Conservation (phyloP, 2,888 invertebrate species). For the Acanthosepion lycidas region DNA sequence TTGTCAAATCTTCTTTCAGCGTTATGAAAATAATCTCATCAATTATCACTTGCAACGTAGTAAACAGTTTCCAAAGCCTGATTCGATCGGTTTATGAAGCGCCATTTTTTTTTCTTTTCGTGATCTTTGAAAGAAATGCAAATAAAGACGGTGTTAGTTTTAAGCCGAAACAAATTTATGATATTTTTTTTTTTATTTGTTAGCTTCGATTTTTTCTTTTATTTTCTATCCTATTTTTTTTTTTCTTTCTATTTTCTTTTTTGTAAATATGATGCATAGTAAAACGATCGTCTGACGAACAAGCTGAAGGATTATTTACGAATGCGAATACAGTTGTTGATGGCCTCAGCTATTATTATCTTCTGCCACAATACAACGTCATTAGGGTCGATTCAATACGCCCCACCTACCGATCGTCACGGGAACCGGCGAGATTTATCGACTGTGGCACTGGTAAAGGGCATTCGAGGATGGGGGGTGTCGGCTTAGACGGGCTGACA, state of each 20-base stretch:
- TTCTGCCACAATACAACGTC: conserved; percentile 8
- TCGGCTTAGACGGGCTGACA: background rate
- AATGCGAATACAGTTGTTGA: background rate
- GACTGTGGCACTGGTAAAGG: background rate
- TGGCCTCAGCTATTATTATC: background rate
- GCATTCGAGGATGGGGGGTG: background rate
- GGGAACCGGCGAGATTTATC: background rate
- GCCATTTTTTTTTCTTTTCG: too few relatives aligned
- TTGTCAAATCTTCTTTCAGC: too few relatives aligned
- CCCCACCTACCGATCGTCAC: background rate
- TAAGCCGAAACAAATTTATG: too few relatives aligned
- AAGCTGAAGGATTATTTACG: background rate
- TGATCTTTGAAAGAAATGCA: too few relatives aligned
- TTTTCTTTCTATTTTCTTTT: background rate
- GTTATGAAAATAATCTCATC: too few relatives aligned
- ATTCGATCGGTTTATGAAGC: too few relatives aligned
- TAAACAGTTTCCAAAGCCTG: too few relatives aligned
- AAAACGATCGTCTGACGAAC: background rate
- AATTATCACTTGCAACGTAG: too few relatives aligned
- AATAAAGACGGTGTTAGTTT: too few relatives aligned
- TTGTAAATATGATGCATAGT: background rate
- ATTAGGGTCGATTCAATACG: background rate
- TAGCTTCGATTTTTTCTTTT: background rate
- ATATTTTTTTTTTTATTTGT: too few relatives aligned
- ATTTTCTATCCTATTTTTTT: background rate